phyloP scores from a whole-genome alignment of 2,113 vertebrate species.

The Pseudonaja textilis region DNA sequence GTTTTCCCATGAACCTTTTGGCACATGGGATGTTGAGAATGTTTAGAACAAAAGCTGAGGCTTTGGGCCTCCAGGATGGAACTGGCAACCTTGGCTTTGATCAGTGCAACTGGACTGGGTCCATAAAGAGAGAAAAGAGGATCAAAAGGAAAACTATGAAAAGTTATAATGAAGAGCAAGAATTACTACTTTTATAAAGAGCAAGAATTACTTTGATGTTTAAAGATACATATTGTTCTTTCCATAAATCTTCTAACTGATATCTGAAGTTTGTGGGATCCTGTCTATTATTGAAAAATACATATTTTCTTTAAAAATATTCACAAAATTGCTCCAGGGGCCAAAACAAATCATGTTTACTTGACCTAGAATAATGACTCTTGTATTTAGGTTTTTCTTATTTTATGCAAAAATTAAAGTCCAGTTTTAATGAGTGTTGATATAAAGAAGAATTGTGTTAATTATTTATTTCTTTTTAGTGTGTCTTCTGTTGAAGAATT shows the following conservation, averaged over 20 bases:
- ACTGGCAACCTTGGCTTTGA: neutral
- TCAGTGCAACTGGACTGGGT: conserved; percentile 6
- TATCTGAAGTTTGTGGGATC: conserved; percentile 38
- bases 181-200: conserved; percentile 6
- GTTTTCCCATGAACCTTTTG: conserved; percentile 3
- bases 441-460: neutral
- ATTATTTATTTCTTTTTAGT: neutral
- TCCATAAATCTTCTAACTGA: conserved; percentile 48
- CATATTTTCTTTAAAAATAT: conserved; percentile 35
- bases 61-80: neutral
- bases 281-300: conserved; percentile 47
- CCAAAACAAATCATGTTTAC: conserved; percentile 48
- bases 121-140: conserved; percentile 31
- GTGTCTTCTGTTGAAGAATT: neutral
- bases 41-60: neutral
- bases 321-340: conserved; percentile 30
- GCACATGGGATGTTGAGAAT: neutral
- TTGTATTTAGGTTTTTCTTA: conserved; percentile 34
- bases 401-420: conserved; percentile 41
- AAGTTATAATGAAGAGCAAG: conserved; percentile 6
- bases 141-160: conserved; percentile 50
- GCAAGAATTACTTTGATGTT: conserved; percentile 38
- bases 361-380: conserved; percentile 38
- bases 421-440: conserved; percentile 21
- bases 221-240: conserved; percentile 50